Base-by-base conservation (phyloP, 2,888 invertebrate genomes). In the Antheraea assamensis region DNA sequence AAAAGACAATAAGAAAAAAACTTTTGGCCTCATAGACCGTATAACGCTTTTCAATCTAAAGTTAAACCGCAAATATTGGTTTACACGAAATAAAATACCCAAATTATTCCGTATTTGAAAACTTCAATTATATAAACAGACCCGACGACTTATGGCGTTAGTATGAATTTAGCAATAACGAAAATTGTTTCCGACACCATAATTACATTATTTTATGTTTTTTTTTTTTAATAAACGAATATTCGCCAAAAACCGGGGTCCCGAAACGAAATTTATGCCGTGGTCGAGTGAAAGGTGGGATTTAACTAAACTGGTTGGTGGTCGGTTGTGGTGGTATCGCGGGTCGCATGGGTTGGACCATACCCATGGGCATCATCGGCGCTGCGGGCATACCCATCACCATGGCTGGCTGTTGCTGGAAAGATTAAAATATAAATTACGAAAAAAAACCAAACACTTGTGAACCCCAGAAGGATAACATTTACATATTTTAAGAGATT, bases 391-490 rank as follows among this genome's bases (percentile, higher is more conserved):
- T 92, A 49, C 92, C 92, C 92, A 94, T 93, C 90, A 93, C 93
- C 94, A 94, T 90, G 85, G 87, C 86, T 86, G 92, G 92, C 88
- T 93, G 93, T 90, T 94, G 94, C 93, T 94, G 91, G 27, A 87
- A 87, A 75, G 76, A 72, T 35, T 52, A 52, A 10, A 27, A 71
- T n/a, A 70, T 30, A 19, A 31, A 68, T 68, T 21, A 27, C 30
- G 21, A 71, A 24, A 27, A 49, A 71, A 52, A 49, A 49, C 2
- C 5, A 52, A 19, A 52, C 27, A 49, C n/a, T 4, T 13, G 17
- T 49, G 24, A 15, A 31, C 21, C 31, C 47, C 10, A 42, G 35
- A 42, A 42, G 10, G 42, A 42, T 42, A 42, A 42, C 42, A 42
- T 1, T 42, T 42, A 42, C 42, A 42, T 10, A 4, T 35, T 4